Evolutionary conservation across 2,888 invertebrate species (phyloP).

Genomic region (Chorisops tibialis): DNA sequence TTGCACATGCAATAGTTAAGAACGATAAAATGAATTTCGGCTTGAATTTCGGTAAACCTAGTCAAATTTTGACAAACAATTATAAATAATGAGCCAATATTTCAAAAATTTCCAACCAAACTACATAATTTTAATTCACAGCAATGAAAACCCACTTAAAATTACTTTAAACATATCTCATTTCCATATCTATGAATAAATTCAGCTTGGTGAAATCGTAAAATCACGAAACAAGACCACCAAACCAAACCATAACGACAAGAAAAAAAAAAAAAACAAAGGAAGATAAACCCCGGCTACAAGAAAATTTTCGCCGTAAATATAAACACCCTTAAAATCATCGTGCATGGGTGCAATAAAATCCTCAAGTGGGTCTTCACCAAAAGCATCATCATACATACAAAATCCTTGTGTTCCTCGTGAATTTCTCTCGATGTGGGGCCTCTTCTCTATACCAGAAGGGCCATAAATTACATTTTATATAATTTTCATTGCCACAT

Average conservation of each 20-base stretch:
- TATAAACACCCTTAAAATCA: not conserved
- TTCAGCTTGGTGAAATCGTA: no score
- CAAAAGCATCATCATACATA: conserved; percentile 9
- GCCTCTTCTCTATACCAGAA: conserved; percentile 10
- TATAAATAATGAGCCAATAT: no score
- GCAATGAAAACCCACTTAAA: no score
- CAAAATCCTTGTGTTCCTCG: conserved; percentile 13
- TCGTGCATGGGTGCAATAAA: conserved; percentile 19
- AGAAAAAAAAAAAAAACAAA: not conserved
- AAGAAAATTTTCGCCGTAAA: not conserved
- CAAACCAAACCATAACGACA: not conserved
- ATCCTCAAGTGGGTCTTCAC: conserved; percentile 30
- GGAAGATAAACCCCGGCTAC: no score
- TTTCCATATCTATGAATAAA: conserved; percentile 5
- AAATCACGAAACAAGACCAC: not conserved
- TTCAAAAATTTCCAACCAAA: no score
- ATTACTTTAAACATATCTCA: no score
- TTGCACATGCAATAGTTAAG: no score
- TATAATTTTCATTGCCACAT: conserved; percentile 40
- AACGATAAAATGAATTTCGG: no score
- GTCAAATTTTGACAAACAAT: no score
- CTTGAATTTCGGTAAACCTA: no score
- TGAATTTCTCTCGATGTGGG: conserved; percentile 18
- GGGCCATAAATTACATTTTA: conserved; percentile 36
- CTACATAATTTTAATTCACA: no score